Base-by-base conservation (phyloP, 2,888 invertebrate species). In the Dasysyrphus albostriatus region DNA sequence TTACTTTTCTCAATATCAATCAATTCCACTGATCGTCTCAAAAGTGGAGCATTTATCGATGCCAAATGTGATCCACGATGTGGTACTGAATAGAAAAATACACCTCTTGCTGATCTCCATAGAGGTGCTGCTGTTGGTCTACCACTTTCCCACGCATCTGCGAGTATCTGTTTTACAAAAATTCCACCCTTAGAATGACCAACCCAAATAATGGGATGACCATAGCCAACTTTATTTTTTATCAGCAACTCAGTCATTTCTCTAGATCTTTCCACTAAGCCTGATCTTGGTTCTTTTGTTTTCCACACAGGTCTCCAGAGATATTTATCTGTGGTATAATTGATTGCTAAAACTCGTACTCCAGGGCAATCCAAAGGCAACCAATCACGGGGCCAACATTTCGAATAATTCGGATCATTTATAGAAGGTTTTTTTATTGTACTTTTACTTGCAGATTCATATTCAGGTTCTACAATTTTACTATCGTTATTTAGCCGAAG, bases 311-410 rank as follows among this genome's bases (percentile, higher is more conserved):
- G 96, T 74, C 96, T 93, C 96, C 97, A 97, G 29, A 96, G 92
- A 90, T 95, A 95, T 0, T 95, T 95, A 89, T 96, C 96, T 2
- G 97, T 96, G 0, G 96, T 96, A 90, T 97, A 98, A 90, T 97
- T 97, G 0, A 98, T 93, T 3, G 96, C 96, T 32, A 98, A 94
- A 0, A 98, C 95, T 56, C 98, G 94, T 0, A 96, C 95, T 0
- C 95, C 95, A 0, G 96, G 96, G 90, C 95, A 95, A 90, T 98
- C 98, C 49, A 94, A 91, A 0, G 96, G 95, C 32, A 98, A 92
- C 98, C 98, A 98, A 91, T 98, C 97, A 82, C 95, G 94, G 0
- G 98, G 98, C 97, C 97, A 98, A 90, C 97, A 97, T 12, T 93
- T 91, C 0, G 95, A 95, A 89, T 95, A 95, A 73, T 94, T 94